Conservation (phyloP, 2,888 invertebrate genomes). For the Melanotus villosus region DNA sequence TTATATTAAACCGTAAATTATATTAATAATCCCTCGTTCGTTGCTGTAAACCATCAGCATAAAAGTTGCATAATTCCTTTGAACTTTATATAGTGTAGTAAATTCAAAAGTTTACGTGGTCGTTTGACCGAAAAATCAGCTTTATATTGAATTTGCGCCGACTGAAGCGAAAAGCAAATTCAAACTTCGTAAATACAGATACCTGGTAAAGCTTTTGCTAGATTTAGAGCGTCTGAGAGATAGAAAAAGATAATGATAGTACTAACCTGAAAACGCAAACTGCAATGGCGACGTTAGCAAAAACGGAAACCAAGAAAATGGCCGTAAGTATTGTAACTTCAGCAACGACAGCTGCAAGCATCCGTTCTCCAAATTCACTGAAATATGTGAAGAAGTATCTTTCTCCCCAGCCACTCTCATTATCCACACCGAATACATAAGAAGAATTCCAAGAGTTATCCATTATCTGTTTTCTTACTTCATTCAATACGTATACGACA, state of each 20-base stretch:
- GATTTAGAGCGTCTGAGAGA: neutral
- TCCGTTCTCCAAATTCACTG: constrained; percentile 70
- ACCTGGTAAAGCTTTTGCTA: no score
- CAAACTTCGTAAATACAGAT: no score
- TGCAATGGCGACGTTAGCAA: constrained; percentile 70
- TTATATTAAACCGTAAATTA: no score
- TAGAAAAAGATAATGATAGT: constrained; percentile 29
- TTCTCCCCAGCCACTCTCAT: constrained; percentile 69
- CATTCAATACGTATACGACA: neutral
- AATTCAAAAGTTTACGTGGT: no score
- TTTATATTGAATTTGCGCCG: no score
- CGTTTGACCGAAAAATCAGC: no score
- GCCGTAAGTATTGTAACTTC: constrained; percentile 65
- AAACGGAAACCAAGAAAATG: constrained; percentile 68
- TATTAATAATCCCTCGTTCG: no score
- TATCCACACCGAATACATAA: constrained; percentile 70
- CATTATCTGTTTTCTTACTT: neutral
- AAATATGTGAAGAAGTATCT: constrained; percentile 73
- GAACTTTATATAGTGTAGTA: no score
- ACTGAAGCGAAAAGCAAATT: no score
- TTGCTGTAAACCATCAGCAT: no score
- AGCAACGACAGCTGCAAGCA: constrained; percentile 64
- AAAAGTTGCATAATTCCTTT: no score
- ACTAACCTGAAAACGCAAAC: constrained; percentile 69
- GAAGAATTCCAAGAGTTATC: constrained; percentile 67